Percentiles rank a stretch among this genome's conserved stretches.
Conservation (phyloP, 2,888 invertebrate genomes). For the Drosophila cracens region DNA sequence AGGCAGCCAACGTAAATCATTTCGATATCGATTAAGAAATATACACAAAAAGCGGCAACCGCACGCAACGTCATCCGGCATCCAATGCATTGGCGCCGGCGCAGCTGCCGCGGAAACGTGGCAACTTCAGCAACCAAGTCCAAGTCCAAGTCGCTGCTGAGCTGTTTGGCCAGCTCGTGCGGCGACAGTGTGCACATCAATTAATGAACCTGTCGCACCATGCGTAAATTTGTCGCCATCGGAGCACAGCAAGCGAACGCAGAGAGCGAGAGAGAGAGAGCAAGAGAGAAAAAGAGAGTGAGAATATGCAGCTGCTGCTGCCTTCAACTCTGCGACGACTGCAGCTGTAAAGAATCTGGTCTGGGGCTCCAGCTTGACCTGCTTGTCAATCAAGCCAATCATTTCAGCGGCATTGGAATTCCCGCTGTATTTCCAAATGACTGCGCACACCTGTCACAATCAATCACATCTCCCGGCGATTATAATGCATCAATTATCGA, state of each 20-base stretch:
- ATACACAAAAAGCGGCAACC: conserved; percentile 65
- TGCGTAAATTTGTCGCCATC: conserved; percentile 83
- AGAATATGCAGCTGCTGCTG: conserved; percentile 37
- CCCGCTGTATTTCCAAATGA: conserved; percentile 59
- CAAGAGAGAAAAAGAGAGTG: not conserved
- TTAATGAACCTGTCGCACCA: conserved; percentile 83
- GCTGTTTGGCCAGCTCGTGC: conserved; percentile 49
- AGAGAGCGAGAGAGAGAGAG: not conserved
- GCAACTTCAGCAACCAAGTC: not conserved
- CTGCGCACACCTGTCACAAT: conserved; percentile 77
- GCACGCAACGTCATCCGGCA: conserved; percentile 62
- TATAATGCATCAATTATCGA: conserved; percentile 76
- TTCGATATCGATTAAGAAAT: conserved; percentile 80
- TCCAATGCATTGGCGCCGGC: conserved; percentile 52
- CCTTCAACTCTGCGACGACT: conserved; percentile 17
- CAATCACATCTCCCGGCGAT: conserved; percentile 71
- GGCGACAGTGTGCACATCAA: conserved; percentile 80
- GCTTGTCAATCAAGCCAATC: conserved; percentile 78
- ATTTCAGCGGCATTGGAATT: conserved; percentile 74
- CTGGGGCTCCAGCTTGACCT: conserved; percentile 54
- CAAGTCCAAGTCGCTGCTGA: not conserved
- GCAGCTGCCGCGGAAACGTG: conserved; percentile 48
- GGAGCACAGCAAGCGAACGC: not conserved
- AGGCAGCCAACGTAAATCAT: conserved; percentile 80
- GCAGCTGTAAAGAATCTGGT: conserved; percentile 33